Conservation (phyloP, 2,888 invertebrate genomes). For the Neoaliturus tenellus region DNA sequence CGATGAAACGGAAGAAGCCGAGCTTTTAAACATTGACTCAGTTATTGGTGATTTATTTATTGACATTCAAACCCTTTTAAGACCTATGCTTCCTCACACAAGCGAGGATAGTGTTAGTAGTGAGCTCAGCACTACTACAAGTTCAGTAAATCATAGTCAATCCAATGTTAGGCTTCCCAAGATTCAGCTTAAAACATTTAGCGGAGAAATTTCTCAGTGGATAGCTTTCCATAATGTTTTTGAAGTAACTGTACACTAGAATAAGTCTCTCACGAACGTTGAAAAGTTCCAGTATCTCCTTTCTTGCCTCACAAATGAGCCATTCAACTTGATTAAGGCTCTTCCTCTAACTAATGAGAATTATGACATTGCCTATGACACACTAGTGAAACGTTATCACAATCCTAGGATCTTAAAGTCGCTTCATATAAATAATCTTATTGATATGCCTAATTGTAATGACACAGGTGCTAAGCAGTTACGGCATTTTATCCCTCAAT, state of each 20-base stretch:
- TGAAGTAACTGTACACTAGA: constrained; percentile 7
- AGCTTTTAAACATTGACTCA: neutral
- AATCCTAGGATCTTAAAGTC: constrained; percentile 7
- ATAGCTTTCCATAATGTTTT: too few relatives aligned
- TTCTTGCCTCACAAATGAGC: neutral
- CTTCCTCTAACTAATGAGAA: constrained; percentile 8
- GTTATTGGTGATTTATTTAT: constrained; percentile 7
- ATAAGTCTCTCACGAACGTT: constrained; percentile 1
- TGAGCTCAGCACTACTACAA: neutral
- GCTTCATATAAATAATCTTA: neutral
- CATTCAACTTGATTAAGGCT: too few relatives aligned
- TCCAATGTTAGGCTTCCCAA: constrained; percentile 21
- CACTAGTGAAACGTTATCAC: too few relatives aligned
- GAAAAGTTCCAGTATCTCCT: too few relatives aligned
- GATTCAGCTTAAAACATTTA: too few relatives aligned
- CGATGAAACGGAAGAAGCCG: neutral
- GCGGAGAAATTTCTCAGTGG: too few relatives aligned
- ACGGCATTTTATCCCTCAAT: too few relatives aligned
- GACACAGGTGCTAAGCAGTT: constrained; percentile 32
- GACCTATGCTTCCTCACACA: neutral
- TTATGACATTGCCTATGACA: constrained; percentile 8
- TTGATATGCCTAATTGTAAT: too few relatives aligned
- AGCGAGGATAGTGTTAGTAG: constrained; percentile 12
- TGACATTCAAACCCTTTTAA: constrained; percentile 4
- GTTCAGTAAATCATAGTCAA: neutral